phyloP scores from a whole-genome alignment of 2,113 vertebrate species.

The Clarias macrocephalus region DNA sequence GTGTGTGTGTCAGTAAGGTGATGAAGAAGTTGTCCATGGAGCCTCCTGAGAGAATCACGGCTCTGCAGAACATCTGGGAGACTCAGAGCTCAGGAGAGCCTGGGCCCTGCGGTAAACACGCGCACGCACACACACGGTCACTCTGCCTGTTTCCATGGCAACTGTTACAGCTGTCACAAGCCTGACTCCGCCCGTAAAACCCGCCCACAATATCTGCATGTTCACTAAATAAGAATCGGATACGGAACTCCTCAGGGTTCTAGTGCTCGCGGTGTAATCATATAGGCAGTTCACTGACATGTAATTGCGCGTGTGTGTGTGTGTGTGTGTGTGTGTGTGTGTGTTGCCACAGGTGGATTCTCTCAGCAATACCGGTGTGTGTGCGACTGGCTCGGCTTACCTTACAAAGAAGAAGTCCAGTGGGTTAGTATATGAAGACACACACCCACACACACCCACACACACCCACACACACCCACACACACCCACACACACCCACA shows the following conservation, averaged over 20 bases:
- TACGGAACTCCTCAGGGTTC: background rate
- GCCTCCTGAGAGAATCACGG: conserved; percentile 83
- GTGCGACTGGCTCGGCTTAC: conserved; percentile 93
- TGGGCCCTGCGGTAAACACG: conserved; percentile 88
- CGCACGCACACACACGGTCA: background rate
- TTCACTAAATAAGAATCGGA: too few species aligned
- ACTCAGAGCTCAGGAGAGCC: conserved; percentile 87
- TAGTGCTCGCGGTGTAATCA: background rate
- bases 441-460: conserved; percentile 15
- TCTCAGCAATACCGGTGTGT: conserved; percentile 96
- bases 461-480: background rate
- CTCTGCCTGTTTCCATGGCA: background rate
- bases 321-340: conserved; percentile 10
- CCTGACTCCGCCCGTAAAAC: background rate
- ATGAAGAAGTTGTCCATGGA: conserved; percentile 94
- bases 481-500: conserved; percentile 3
- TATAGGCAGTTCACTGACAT: background rate
- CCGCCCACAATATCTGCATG: background rate
- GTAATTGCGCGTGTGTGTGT: background rate
- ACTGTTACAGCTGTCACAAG: background rate
- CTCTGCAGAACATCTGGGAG: conserved; percentile 88
- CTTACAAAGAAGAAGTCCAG: conserved; percentile 93
- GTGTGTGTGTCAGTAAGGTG: conserved; percentile 77
- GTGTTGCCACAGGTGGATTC: conserved; percentile 82
- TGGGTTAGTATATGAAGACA: conserved; percentile 80